These are phyloP conservation scores for Ia io DNA, from an alignment of 2,113 vertebrate genomes.

Conservation along the genomic window DNA sequence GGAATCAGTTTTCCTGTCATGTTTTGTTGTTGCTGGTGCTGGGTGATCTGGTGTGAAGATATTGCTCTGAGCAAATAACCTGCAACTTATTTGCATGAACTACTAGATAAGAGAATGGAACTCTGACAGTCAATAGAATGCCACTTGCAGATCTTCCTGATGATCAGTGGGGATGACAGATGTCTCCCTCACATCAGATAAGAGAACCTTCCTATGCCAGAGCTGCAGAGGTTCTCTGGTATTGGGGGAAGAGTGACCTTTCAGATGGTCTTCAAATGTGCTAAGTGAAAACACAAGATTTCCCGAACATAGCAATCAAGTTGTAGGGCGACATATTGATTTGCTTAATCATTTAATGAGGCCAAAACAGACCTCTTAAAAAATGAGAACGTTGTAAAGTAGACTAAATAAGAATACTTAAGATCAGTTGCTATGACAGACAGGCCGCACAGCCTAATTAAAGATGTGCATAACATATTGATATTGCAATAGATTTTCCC, in stretches of 20 bases:
- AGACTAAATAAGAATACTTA: constrained; percentile 59
- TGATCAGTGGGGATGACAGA: background rate
- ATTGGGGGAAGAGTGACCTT: background rate
- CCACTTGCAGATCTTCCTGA: background rate
- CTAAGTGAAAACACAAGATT: background rate
- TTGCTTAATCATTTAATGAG: constrained; percentile 42
- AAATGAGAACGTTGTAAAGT: constrained; percentile 46
- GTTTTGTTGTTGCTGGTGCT: background rate
- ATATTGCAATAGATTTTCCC: constrained; percentile 78
- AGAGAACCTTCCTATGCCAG: background rate
- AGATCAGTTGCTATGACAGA: constrained; percentile 71
- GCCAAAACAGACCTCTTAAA: constrained; percentile 39
- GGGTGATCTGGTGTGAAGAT: background rate
- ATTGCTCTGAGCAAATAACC: background rate
- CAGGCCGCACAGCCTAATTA: constrained; percentile 73
- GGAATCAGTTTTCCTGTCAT: background rate
- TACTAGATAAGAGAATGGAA: background rate
- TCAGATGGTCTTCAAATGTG: background rate
- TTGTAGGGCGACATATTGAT: background rate
- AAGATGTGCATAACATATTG: constrained; percentile 71
- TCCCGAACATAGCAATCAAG: background rate
- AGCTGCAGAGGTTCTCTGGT: background rate
- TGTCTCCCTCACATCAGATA: background rate
- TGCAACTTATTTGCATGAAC: background rate
- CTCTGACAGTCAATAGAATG: background rate